Percentiles rank a stretch among this genome's conserved stretches.
Evolutionary conservation across 2,888 invertebrate genomes (phyloP).

Genomic region (Venusia cambrica): DNA sequence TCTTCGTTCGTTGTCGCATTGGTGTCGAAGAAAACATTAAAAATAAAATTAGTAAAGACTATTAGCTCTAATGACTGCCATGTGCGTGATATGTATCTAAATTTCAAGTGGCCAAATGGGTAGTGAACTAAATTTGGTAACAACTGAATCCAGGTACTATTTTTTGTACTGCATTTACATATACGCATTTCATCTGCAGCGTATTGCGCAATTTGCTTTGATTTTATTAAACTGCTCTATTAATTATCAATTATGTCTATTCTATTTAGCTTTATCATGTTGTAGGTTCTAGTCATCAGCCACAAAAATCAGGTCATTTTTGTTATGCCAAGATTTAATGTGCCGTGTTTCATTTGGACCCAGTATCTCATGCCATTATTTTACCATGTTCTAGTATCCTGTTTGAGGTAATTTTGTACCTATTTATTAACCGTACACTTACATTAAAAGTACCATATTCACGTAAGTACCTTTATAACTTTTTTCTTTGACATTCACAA

Average conservation of each 20-base stretch:
- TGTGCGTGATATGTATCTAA: constrained; percentile 56
- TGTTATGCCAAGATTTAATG: constrained; percentile 29
- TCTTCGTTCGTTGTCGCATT: constrained; percentile 34
- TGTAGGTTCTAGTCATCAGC: constrained; percentile 23
- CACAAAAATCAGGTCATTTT: constrained; percentile 18
- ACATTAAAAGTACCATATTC: no score
- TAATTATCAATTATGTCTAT: background rate
- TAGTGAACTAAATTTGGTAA: constrained; percentile 62
- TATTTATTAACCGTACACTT: background rate
- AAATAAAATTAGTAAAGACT: constrained; percentile 17
- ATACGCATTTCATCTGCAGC: constrained; percentile 29
- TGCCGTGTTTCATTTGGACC: constrained; percentile 29
- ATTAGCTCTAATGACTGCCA: constrained; percentile 21
- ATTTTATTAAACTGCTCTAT: constrained; percentile 25
- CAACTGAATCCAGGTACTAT: constrained; percentile 60
- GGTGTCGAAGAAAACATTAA: constrained; percentile 25
- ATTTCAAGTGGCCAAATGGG: constrained; percentile 70
- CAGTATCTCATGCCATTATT: constrained; percentile 41
- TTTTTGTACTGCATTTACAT: constrained; percentile 22
- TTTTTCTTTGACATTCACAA: no score
- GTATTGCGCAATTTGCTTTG: constrained; percentile 56
- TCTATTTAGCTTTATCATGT: constrained; percentile 16
- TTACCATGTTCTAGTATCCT: constrained; percentile 53
- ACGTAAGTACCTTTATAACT: no score
- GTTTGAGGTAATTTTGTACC: constrained; percentile 52